Evolutionary conservation across 2,113 vertebrate genomes (phyloP).

Genomic region (Dromaius novaehollandiae): DNA sequence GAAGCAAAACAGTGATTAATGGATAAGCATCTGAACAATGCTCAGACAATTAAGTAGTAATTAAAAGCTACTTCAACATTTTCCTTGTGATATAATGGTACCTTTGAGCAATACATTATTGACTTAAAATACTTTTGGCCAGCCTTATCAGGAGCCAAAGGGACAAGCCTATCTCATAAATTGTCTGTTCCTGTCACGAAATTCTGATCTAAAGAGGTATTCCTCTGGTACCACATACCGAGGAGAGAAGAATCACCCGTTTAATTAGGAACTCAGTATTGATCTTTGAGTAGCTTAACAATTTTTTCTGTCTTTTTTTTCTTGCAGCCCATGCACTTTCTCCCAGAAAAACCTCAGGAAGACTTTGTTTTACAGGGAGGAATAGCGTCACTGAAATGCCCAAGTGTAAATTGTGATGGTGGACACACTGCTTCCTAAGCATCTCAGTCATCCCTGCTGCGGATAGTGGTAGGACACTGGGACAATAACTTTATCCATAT

Average conservation of each 20-base stretch:
- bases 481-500: too few species aligned
- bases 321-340: too few species aligned
- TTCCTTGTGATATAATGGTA: not conserved
- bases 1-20: not conserved
- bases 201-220: not conserved
- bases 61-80: not conserved
- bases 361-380: not conserved
- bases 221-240: not conserved
- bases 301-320: not conserved
- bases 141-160: not conserved
- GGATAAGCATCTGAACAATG: not conserved
- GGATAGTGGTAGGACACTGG: too few species aligned
- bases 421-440: too few species aligned
- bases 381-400: not conserved
- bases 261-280: not conserved
- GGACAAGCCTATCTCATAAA: not conserved
- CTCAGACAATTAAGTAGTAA: conserved; percentile 1
- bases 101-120: not conserved
- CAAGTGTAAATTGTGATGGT: too few species aligned
- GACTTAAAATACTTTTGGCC: not conserved
- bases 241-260: not conserved
- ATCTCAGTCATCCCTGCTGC: too few species aligned
- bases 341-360: not conserved
- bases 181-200: not conserved
- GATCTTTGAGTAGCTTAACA: not conserved